Conservation (phyloP, 2,888 invertebrate species). For the Drosophila kokeensis region DNA sequence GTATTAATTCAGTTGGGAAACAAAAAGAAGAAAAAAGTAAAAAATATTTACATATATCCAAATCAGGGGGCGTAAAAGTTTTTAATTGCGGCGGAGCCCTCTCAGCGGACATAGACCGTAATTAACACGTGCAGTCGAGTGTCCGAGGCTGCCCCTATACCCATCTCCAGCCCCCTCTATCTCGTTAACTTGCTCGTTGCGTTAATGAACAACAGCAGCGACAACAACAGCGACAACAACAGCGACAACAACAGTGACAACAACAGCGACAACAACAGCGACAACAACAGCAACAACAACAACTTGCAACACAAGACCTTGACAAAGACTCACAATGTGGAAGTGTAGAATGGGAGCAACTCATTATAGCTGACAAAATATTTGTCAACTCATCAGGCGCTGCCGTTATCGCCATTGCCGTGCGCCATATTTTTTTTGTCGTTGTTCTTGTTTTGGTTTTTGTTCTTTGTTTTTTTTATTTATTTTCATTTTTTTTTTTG, state of each 20-base stretch:
- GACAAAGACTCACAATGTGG: constrained; percentile 13
- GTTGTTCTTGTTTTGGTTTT: constrained; percentile 13
- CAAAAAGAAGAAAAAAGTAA: neutral
- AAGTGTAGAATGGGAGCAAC: constrained; percentile 36
- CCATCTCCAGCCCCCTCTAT: neutral
- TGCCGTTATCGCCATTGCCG: constrained; percentile 42
- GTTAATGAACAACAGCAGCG: constrained; percentile 52
- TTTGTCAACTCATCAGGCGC: constrained; percentile 78
- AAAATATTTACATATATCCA: constrained; percentile 3
- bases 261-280: constrained; percentile 4
- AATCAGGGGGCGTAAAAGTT: constrained; percentile 50
- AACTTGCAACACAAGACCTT: constrained; percentile 21
- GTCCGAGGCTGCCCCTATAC: constrained; percentile 1
- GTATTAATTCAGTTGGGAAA: neutral
- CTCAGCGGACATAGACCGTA: constrained; percentile 61
- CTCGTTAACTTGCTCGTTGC: neutral
- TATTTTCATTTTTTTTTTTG: constrained; percentile 25
- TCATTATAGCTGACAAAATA: constrained; percentile 78
- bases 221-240: neutral
- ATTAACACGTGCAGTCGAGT: constrained; percentile 63
- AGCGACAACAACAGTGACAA: constrained; percentile 24
- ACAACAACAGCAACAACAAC: constrained; percentile 9
- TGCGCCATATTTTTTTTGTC: constrained; percentile 31
- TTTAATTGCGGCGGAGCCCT: constrained; percentile 65
- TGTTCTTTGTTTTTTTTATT: constrained; percentile 22